phyloP scores from a whole-genome alignment of 1,140 invertebrate species.

The Philotrypesis tridentata region DNA sequence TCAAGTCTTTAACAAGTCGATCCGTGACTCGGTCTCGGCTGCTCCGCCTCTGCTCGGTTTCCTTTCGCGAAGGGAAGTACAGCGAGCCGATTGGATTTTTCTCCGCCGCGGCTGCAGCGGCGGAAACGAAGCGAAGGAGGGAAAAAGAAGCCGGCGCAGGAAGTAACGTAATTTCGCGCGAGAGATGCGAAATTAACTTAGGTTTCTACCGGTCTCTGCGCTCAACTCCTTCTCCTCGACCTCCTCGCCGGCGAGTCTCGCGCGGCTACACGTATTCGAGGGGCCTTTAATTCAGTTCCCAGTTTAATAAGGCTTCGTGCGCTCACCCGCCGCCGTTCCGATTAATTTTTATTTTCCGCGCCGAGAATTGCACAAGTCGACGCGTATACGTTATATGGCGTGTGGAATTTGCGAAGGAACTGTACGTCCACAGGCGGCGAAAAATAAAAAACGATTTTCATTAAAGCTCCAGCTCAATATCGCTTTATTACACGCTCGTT shows the following conservation, averaged over 20 bases:
- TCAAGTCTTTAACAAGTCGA: background rate
- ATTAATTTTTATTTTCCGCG: background rate
- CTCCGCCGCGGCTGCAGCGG: background rate
- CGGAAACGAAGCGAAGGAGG: background rate
- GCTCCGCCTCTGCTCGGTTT: too few species aligned
- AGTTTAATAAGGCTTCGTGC: background rate
- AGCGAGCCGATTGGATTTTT: background rate
- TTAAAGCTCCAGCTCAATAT: too few species aligned
- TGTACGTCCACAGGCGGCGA: too few species aligned
- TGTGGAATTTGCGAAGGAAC: too few species aligned
- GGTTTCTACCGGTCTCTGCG: background rate
- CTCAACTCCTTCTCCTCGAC: too few species aligned
- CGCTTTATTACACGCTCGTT: too few species aligned
- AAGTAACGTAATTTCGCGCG: background rate
- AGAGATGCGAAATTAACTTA: slow-evolving; percentile 12
- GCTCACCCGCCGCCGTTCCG: background rate
- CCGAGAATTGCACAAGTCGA: too few species aligned
- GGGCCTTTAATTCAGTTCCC: background rate
- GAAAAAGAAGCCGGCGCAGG: background rate
- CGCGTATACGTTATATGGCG: too few species aligned
- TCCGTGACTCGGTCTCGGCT: too few species aligned
- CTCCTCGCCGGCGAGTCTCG: background rate
- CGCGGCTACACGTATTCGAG: background rate
- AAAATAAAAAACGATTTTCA: too few species aligned
- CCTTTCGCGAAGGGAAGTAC: too few species aligned